These are phyloP conservation scores for Dynastes grantii DNA, from an alignment of 2,888 invertebrate species.

Conservation along the genomic window DNA sequence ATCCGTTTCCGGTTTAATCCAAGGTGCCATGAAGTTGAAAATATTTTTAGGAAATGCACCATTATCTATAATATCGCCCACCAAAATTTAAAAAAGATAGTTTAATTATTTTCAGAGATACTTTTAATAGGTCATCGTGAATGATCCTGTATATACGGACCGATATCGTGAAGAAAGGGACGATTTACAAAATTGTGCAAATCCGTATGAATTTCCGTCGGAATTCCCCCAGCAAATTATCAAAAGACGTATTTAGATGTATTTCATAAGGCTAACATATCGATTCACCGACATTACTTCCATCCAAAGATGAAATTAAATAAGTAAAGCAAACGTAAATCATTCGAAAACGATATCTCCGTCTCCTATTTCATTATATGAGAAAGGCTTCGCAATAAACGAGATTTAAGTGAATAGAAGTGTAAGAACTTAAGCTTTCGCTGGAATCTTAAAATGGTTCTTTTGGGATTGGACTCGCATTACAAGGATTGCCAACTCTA, in stretches of 20 bases:
- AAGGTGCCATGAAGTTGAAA: no score
- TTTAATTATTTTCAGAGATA: no score
- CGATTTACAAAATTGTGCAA: no score
- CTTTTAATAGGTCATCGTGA: no score
- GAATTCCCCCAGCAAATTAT: no score
- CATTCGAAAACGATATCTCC: conserved; percentile 12
- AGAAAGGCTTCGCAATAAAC: conserved; percentile 41
- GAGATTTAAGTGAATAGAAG: conserved; percentile 36
- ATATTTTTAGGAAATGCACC: no score
- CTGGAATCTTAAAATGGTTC: conserved; percentile 39
- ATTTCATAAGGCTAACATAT: neutral
- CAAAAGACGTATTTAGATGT: neutral
- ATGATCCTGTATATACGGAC: no score
- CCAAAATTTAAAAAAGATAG: no score
- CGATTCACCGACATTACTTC: neutral
- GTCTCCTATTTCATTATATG: conserved; percentile 30
- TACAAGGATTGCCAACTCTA: conserved; percentile 38
- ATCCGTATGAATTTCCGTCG: no score
- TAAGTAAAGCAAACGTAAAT: conserved; percentile 2
- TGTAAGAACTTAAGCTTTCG: conserved; percentile 44
- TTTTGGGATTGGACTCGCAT: conserved; percentile 39
- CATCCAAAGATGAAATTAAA: neutral
- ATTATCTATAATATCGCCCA: no score
- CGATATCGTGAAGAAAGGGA: no score
- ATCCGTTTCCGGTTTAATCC: no score